Percentiles rank a stretch among this genome's conserved stretches.
These are phyloP conservation scores for Orchestes rusci DNA, from an alignment of 2,888 invertebrate species.

Conservation along the genomic window DNA sequence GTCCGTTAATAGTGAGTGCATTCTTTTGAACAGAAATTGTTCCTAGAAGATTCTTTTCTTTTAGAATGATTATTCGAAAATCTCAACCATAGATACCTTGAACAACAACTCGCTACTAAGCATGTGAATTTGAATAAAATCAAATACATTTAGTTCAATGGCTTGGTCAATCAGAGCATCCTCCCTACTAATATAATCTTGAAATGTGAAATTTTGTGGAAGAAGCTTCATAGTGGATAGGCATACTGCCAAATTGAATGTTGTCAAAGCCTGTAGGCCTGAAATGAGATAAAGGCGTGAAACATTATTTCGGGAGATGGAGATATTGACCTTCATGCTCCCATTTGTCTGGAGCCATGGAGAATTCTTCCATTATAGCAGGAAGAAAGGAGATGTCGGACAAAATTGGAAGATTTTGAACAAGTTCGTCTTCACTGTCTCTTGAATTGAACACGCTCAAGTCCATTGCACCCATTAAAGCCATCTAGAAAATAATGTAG, in stretches of 20 bases:
- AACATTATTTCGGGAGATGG: no score
- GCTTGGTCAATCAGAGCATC: slow-evolving; percentile 74
- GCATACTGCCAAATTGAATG: slow-evolving; percentile 65
- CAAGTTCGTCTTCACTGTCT: slow-evolving; percentile 68
- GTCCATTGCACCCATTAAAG: slow-evolving; percentile 76
- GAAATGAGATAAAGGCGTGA: no score
- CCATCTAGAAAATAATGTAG: slow-evolving; percentile 52
- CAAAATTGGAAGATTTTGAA: slow-evolving; percentile 60
- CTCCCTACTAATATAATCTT: slow-evolving; percentile 64
- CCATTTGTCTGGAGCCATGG: slow-evolving; percentile 46
- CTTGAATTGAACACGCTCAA: slow-evolving; percentile 67
- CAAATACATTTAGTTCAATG: slow-evolving; percentile 71
- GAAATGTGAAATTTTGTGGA: slow-evolving; percentile 49
- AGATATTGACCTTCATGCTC: slow-evolving; percentile 42
- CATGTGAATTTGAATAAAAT: slow-evolving; percentile 66
- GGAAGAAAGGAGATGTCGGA: slow-evolving; percentile 54
- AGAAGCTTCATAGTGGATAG: slow-evolving; percentile 56
- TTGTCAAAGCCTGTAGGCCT: slow-evolving; percentile 52
- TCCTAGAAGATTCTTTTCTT: slow-evolving; percentile 37
- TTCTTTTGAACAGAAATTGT: slow-evolving; percentile 74
- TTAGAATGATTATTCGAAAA: background rate
- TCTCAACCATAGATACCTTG: slow-evolving; percentile 35
- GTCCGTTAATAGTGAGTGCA: slow-evolving; percentile 83
- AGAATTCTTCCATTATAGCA: slow-evolving; percentile 48
- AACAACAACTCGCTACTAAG: slow-evolving; percentile 62